Evolutionary conservation across 2,113 vertebrate species (phyloP).

Genomic region (Takifugu bimaculatus): DNA sequence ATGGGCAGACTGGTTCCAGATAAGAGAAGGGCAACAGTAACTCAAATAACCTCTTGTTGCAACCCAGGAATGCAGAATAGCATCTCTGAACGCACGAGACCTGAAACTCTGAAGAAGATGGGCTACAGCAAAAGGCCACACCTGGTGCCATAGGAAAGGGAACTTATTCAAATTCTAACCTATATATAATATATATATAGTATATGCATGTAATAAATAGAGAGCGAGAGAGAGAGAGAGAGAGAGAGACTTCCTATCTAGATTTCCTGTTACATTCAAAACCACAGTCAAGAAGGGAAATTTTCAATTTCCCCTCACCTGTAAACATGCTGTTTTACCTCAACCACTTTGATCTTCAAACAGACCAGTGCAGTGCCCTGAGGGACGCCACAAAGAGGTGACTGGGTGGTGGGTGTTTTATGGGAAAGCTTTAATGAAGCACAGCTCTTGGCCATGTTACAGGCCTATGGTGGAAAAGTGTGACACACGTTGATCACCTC

Average conservation of each 20-base stretch:
- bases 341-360: constrained; percentile 67
- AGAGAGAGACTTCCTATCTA: not conserved
- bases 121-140: no score
- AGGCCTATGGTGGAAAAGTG: not conserved
- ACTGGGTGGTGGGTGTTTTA: constrained; percentile 60
- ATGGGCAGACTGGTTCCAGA: no score
- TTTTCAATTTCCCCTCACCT: constrained; percentile 72
- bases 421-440: constrained; percentile 44
- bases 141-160: no score
- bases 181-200: not conserved
- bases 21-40: no score
- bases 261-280: constrained; percentile 43
- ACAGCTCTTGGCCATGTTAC: constrained; percentile 40
- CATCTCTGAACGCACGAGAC: no score
- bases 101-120: no score
- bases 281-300: constrained; percentile 51
- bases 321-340: constrained; percentile 67
- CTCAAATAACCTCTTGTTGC: no score
- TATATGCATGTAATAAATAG: not conserved
- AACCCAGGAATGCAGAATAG: no score
- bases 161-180: no score
- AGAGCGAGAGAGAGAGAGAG: not conserved
- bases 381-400: constrained; percentile 49
- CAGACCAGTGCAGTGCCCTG: constrained; percentile 54
- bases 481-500: not conserved